phyloP scores from a whole-genome alignment of 2,797 vertebrate genomes.

The Galagoides demidoff region DNA sequence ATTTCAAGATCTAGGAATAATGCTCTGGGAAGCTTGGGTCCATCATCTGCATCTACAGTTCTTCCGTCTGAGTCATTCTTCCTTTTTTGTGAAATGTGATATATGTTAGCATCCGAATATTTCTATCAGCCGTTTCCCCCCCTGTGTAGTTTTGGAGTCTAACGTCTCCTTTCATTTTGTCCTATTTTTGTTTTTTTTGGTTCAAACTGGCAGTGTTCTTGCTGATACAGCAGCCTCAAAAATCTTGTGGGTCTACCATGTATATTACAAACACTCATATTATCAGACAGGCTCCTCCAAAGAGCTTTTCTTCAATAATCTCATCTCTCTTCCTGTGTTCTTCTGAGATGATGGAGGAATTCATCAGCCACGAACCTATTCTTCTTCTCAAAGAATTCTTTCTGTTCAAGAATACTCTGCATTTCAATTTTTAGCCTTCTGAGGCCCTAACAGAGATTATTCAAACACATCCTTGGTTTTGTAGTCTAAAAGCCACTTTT shows the following conservation, averaged over 20 bases:
- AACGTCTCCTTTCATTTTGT: neutral
- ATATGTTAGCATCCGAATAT: neutral
- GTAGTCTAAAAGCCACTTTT: neutral
- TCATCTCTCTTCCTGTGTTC: neutral
- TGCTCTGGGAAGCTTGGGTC: neutral
- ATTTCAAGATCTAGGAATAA: neutral
- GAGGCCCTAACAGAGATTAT: neutral
- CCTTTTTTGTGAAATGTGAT: neutral
- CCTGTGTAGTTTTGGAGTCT: neutral
- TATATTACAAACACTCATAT: neutral
- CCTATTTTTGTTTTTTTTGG: neutral
- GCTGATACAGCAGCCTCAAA: neutral
- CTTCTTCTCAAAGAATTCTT: neutral
- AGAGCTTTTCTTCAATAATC: neutral
- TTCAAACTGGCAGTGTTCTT: neutral
- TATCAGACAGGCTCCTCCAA: neutral
- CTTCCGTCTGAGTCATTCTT: neutral
- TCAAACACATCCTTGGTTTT: neutral
- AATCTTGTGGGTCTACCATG: neutral
- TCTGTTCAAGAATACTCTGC: neutral
- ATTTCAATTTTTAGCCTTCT: neutral
- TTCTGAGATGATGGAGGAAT: neutral
- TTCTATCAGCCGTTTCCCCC: neutral
- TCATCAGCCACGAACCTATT: neutral
- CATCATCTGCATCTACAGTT: neutral